Percentiles rank a stretch among this genome's conserved stretches.
These are phyloP conservation scores for Cabera pusaria DNA, from an alignment of 2,888 invertebrate genomes.

Conservation along the genomic window DNA sequence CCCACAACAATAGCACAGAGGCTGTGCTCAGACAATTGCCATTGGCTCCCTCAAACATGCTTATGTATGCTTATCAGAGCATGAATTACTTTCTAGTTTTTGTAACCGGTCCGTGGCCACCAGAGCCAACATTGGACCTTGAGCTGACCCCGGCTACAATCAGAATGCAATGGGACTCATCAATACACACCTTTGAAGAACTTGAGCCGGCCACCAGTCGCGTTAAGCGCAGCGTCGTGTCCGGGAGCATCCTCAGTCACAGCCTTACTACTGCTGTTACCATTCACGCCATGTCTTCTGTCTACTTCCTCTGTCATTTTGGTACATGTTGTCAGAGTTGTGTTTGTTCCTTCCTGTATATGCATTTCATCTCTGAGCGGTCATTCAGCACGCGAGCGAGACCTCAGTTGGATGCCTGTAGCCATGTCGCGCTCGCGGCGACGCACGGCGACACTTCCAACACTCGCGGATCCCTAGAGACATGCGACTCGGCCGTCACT, in stretches of 20 bases:
- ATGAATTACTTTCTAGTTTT: slow-evolving; percentile 81
- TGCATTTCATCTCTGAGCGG: slow-evolving; percentile 86
- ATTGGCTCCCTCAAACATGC: slow-evolving; percentile 62
- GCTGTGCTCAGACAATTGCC: slow-evolving; percentile 70
- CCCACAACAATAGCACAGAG: slow-evolving; percentile 69
- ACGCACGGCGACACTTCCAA: slow-evolving; percentile 58
- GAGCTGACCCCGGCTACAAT: slow-evolving; percentile 15
- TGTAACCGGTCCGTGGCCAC: slow-evolving; percentile 33
- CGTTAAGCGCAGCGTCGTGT: slow-evolving; percentile 64
- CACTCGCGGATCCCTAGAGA: slow-evolving; percentile 62
- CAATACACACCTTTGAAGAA: slow-evolving; percentile 88
- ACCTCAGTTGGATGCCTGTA: slow-evolving; percentile 70
- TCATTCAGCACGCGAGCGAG: slow-evolving; percentile 77
- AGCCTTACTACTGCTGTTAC: slow-evolving; percentile 85
- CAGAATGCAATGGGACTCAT: slow-evolving; percentile 27
- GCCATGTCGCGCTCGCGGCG: slow-evolving; percentile 70
- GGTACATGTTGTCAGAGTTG: slow-evolving; percentile 89
- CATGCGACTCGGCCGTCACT: slow-evolving; percentile 70
- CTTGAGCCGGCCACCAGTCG: slow-evolving; percentile 89
- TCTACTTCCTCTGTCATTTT: slow-evolving; percentile 86
- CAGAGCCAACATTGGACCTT: slow-evolving; percentile 19
- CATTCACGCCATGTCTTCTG: slow-evolving; percentile 89
- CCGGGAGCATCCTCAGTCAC: slow-evolving; percentile 75
- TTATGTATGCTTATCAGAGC: slow-evolving; percentile 76
- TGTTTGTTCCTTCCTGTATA: slow-evolving; percentile 85